phyloP scores from a whole-genome alignment of 2,888 invertebrate species.

The Athripsodes cinereus region DNA sequence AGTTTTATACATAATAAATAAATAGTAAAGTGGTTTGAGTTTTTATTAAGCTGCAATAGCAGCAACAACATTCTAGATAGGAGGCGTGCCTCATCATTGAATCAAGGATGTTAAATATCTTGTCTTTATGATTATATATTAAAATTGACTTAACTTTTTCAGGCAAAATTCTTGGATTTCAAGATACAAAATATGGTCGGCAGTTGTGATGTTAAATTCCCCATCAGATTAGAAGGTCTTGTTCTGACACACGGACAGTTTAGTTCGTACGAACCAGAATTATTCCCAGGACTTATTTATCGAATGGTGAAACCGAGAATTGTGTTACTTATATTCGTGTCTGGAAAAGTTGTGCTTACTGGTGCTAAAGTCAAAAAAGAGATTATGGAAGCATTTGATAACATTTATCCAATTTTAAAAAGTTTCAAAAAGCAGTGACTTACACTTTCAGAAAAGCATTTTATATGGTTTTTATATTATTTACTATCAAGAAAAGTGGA shows the following conservation, averaged over 20 bases:
- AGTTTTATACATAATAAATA: too few relatives aligned
- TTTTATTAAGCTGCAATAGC: too few relatives aligned
- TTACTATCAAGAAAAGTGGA: too few relatives aligned
- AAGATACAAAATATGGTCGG: slow-evolving; percentile 79
- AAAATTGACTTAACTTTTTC: slow-evolving; percentile 30
- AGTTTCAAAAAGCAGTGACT: slow-evolving; percentile 83
- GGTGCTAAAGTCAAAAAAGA: slow-evolving; percentile 92
- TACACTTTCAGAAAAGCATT: too few relatives aligned
- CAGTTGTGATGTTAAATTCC: slow-evolving; percentile 73
- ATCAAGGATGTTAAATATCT: too few relatives aligned
- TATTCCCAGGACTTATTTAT: slow-evolving; percentile 97
- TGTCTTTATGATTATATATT: too few relatives aligned
- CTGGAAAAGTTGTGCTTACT: slow-evolving; percentile 97
- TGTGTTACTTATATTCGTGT: slow-evolving; percentile 96
- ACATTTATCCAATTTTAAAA: slow-evolving; percentile 93
- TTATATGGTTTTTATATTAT: too few relatives aligned
- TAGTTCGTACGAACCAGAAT: slow-evolving; percentile 92
- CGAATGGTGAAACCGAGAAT: slow-evolving; percentile 97
- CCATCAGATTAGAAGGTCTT: slow-evolving; percentile 67
- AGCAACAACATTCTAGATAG: too few relatives aligned
- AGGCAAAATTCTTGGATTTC: slow-evolving; percentile 77
- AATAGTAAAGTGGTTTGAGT: too few relatives aligned
- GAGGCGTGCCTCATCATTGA: too few relatives aligned
- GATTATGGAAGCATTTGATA: slow-evolving; percentile 92
- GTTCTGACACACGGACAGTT: slow-evolving; percentile 71